Conservation (phyloP, 2,888 invertebrate genomes). For the Bembecia ichneumoniformis region DNA sequence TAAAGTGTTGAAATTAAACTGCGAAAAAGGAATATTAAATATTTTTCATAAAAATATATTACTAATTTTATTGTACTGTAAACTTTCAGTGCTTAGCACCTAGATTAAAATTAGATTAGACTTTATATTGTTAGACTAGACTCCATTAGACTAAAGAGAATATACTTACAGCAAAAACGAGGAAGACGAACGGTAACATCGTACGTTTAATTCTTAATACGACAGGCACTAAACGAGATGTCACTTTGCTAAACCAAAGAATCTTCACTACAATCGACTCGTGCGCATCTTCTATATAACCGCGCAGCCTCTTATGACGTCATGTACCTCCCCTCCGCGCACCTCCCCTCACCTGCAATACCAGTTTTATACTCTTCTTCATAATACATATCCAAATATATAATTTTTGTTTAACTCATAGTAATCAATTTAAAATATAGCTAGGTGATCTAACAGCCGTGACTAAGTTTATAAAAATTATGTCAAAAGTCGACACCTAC, state of each 20-base stretch:
- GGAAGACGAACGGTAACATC: constrained; percentile 47
- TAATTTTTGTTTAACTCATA: not conserved
- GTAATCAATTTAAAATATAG: no score
- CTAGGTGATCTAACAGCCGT: no score
- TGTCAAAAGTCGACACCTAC: no score
- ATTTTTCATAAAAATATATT: no score
- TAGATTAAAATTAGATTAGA: no score
- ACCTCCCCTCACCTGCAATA: constrained; percentile 20
- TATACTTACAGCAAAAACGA: constrained; percentile 42
- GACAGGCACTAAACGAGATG: not conserved
- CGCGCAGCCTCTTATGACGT: constrained; percentile 58
- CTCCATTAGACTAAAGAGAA: no score
- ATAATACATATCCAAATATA: constrained; percentile 20
- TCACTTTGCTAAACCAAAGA: not conserved
- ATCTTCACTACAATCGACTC: constrained; percentile 29
- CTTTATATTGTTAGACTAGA: no score
- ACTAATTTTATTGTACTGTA: no score
- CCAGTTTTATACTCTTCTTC: constrained; percentile 50
- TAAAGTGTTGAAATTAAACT: no score
- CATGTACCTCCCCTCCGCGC: constrained; percentile 21
- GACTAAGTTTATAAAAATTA: no score
- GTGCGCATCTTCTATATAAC: constrained; percentile 62
- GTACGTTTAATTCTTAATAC: constrained; percentile 6
- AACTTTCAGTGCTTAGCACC: no score
- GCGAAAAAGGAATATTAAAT: no score